phyloP scores from a whole-genome alignment of 2,888 invertebrate genomes.

The Clanis bilineata region DNA sequence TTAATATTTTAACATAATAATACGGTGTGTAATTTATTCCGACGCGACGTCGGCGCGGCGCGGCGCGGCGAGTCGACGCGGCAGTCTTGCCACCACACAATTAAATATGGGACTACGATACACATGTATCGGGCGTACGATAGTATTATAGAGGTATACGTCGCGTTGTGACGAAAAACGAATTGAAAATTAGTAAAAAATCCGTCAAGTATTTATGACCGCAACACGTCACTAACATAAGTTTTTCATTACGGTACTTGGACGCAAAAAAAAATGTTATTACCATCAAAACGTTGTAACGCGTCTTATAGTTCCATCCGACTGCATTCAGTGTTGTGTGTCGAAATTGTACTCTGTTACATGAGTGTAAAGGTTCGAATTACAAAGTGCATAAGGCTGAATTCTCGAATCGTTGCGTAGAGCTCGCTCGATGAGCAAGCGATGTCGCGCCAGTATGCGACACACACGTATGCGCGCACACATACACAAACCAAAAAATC shows the following conservation, averaged over 20 bases:
- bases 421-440: conserved; percentile 31
- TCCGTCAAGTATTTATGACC: conserved; percentile 14
- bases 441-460: conserved; percentile 22
- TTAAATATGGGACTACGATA: conserved; percentile 18
- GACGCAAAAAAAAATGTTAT: conserved; percentile 43
- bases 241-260: conserved; percentile 43
- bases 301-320: conserved; percentile 34
- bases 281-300: conserved; percentile 42
- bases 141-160: neutral
- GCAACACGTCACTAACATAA: conserved; percentile 37
- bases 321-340: conserved; percentile 27
- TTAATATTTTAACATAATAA: conserved; percentile 24
- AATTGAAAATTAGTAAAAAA: conserved; percentile 1
- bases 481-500: conserved; percentile 48
- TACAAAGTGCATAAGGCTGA: conserved; percentile 32
- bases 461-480: conserved; percentile 35
- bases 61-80: conserved; percentile 19
- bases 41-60: conserved; percentile 4
- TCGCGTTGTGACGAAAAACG: neutral
- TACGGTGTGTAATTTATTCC: conserved; percentile 28
- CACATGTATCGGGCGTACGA: conserved; percentile 2
- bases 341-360: conserved; percentile 40
- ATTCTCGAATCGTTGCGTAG: conserved; percentile 39
- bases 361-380: conserved; percentile 36
- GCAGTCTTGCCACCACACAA: conserved; percentile 22